phyloP scores from a whole-genome alignment of 2,113 vertebrate genomes.

The Silurus glanis region DNA sequence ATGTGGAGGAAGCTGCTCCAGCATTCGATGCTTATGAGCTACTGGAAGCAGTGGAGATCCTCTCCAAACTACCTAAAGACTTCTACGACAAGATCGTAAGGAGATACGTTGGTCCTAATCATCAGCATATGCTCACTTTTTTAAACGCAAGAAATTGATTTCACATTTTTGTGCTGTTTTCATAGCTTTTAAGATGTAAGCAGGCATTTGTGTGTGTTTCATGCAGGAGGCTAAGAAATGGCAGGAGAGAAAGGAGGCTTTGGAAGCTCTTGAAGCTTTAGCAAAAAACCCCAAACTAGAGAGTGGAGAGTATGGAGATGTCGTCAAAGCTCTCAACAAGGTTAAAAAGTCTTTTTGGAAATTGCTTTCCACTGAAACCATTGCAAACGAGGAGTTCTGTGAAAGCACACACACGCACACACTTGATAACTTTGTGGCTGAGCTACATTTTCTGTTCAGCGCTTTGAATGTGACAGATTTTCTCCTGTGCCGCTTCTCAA shows the following conservation, averaged over 20 bases:
- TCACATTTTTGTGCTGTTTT: neutral
- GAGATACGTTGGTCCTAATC: neutral
- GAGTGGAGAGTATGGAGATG: slow-evolving; percentile 90
- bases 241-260: slow-evolving; percentile 96
- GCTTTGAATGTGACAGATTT: too few relatives aligned
- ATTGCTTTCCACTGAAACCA: neutral
- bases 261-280: slow-evolving; percentile 87
- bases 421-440: too few relatives aligned
- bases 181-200: neutral
- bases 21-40: slow-evolving; percentile 90
- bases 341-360: slow-evolving; percentile 60
- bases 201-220: neutral
- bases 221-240: slow-evolving; percentile 96
- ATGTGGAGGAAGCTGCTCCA: neutral
- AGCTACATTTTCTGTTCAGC: too few relatives aligned
- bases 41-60: slow-evolving; percentile 92
- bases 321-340: slow-evolving; percentile 93
- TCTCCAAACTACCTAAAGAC: slow-evolving; percentile 96
- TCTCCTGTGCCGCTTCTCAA: too few relatives aligned
- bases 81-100: slow-evolving; percentile 98
- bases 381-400: neutral
- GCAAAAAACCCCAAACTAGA: slow-evolving; percentile 93
- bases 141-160: too few relatives aligned
- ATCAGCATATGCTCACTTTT: neutral
- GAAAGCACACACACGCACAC: too few relatives aligned